Percentiles rank a stretch among this genome's conserved stretches.
These are phyloP conservation scores for Tragelaphus imberbis DNA, from an alignment of 2,113 vertebrate species.

Conservation along the genomic window DNA sequence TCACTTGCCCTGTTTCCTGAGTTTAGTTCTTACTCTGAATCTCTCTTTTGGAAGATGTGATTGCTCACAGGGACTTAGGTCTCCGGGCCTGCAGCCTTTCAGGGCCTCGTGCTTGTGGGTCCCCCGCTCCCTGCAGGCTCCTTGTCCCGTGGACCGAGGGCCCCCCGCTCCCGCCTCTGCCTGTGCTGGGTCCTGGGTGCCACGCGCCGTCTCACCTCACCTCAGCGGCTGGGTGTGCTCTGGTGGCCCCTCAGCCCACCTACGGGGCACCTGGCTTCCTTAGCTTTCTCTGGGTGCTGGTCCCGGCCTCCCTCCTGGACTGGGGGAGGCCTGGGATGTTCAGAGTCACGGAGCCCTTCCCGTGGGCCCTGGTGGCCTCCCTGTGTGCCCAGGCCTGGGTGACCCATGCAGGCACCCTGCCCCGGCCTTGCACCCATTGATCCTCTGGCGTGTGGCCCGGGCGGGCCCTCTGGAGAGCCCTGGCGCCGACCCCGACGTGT, in stretches of 20 bases:
- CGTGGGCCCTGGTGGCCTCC: rapidly evolving
- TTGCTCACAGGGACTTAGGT: not conserved
- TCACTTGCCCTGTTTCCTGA: rapidly evolving
- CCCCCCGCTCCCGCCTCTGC: not conserved
- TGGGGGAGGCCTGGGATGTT: too few species aligned
- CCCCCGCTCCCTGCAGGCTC: not conserved
- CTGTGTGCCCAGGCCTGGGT: not conserved
- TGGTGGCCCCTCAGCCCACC: rapidly evolving
- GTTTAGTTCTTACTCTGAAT: not conserved
- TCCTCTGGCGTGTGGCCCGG: rapidly evolving
- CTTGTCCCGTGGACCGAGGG: not conserved
- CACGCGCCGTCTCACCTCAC: rapidly evolving
- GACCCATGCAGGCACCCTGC: not conserved
- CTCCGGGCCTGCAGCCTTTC: rapidly evolving
- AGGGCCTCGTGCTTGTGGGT: not conserved
- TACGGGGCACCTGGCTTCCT: not conserved
- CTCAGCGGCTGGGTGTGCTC: rapidly evolving
- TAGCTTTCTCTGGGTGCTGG: rapidly evolving
- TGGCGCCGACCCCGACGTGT: rapidly evolving
- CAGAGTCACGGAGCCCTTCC: not conserved
- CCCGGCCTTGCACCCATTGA: rapidly evolving
- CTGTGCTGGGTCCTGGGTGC: rapidly evolving
- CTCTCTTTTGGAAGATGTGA: rapidly evolving
- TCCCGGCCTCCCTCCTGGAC: not conserved
- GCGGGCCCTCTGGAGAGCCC: not conserved